A percentile compares a stretch with the other conserved stretches of the same genome.
phyloP scores from a whole-genome alignment of 2,888 invertebrate species.

The Tuta absoluta region DNA sequence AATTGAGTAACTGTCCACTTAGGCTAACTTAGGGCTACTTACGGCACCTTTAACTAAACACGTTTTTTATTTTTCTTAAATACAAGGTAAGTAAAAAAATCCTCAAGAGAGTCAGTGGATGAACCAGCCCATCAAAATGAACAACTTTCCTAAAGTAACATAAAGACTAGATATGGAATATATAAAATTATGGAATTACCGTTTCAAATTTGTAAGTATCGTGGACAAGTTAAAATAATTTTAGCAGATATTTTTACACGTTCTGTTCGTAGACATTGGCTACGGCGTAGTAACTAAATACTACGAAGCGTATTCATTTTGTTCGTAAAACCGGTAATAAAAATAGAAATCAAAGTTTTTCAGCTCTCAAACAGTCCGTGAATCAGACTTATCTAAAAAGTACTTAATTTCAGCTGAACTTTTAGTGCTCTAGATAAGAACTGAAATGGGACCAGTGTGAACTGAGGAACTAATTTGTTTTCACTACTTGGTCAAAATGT shows the following conservation, averaged over 20 bases:
- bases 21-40: constrained; percentile 34
- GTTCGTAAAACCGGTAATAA: background rate
- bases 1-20: constrained; percentile 35
- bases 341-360: background rate
- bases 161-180: too few species aligned
- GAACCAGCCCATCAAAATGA: too few species aligned
- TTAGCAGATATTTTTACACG: too few species aligned
- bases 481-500: constrained; percentile 7
- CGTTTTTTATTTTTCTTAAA: background rate
- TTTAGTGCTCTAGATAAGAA: constrained; percentile 11
- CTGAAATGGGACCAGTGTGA: constrained; percentile 5
- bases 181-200: too few species aligned
- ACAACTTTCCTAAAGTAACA: too few species aligned
- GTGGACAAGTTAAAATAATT: too few species aligned
- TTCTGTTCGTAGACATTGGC: background rate
- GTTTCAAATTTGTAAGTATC: too few species aligned
- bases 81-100: too few species aligned
- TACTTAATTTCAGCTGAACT: constrained; percentile 6
- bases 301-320: background rate
- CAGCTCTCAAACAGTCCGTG: background rate
- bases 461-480: constrained; percentile 4
- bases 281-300: background rate
- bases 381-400: constrained; percentile 15
- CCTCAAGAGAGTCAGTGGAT: too few species aligned
- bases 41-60: constrained; percentile 5